Evolutionary conservation across 2,888 invertebrate species (phyloP), one percentile per base, ranked within the genome.

Genomic region (Drosophila acutilabella): DNA sequence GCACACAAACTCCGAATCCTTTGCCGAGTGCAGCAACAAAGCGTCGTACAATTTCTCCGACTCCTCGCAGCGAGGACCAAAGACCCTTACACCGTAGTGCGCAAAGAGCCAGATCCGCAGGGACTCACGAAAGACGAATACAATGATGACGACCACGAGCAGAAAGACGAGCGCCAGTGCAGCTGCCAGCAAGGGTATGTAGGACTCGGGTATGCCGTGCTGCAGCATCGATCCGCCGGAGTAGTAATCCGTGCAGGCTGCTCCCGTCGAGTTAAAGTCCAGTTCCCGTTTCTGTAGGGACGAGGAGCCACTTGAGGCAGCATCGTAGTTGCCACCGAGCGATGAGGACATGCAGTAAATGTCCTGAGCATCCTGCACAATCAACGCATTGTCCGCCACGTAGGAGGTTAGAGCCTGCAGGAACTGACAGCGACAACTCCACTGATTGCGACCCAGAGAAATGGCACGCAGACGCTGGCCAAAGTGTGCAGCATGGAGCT

Each of bases 391-490:
- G 91, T 97, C 96, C 23, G 95, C 95, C 78, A 97, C 95, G 94
- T 97, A 97, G 69, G 95, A 94, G 72, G 97, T 96, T 79, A 97
- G 93, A 86, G 96, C 96, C 93, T 97, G 96, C 79, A 98, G 94
- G 93, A 97, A 97, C 92, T 96, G 96, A 93, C 98, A 98, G 88
- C 97, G 96, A 91, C 98, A 98, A 64, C 96, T 96, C 98, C 98
- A 98, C 69, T 95, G 95, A 93, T 98, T 98, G 81, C 96, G 95
- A 10, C 96, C 96, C 73, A 98, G 93, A 0, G 85, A 84, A 1
- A 94, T 87, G 1, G 93, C 92, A 30, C 94, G 93, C 66, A 92
- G 53, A 0, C 89, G 81, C 44, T 89, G 89, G 4, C 88, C 85
- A 42, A 92, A 92, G 48, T 92, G 92, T n/a, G 89, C 81, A 50